A percentile compares a stretch with the other conserved stretches of the same genome.
Conservation (phyloP, 2,888 invertebrate genomes). For the Kuschelorhynchus macadamiae region DNA sequence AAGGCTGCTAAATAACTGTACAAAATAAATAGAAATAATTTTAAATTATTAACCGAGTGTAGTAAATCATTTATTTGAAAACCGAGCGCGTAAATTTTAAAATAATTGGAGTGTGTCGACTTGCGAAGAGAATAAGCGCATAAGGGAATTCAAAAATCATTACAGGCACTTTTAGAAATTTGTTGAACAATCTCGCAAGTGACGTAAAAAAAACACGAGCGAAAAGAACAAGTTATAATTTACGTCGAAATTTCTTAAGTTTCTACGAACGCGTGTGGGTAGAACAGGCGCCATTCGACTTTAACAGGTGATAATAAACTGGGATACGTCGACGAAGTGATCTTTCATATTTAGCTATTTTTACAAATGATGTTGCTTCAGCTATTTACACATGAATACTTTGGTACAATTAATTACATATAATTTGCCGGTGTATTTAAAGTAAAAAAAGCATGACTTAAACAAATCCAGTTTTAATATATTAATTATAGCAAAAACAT, state of each 20-base stretch:
- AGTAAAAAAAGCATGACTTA: too few relatives aligned
- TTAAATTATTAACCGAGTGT: background rate
- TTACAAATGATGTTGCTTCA: slow-evolving; percentile 55
- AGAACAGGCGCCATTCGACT: slow-evolving; percentile 63
- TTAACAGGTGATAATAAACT: slow-evolving; percentile 65
- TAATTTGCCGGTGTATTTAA: too few relatives aligned
- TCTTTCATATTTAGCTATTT: slow-evolving; percentile 60
- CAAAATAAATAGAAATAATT: too few relatives aligned
- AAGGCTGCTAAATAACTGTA: too few relatives aligned
- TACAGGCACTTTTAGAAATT: background rate
- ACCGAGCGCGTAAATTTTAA: background rate
- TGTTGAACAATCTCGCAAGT: slow-evolving; percentile 3
- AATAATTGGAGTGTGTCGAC: slow-evolving; percentile 1
- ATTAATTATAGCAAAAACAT: too few relatives aligned
- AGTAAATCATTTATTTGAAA: slow-evolving; percentile 1
- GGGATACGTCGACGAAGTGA: slow-evolving; percentile 60
- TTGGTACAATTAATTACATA: too few relatives aligned
- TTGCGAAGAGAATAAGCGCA: background rate
- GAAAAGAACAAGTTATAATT: slow-evolving; percentile 42
- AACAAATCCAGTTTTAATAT: too few relatives aligned
- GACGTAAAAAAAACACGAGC: background rate
- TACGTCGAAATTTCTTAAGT: slow-evolving; percentile 43
- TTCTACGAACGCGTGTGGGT: slow-evolving; percentile 61
- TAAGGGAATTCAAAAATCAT: slow-evolving; percentile 1
- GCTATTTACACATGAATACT: slow-evolving; percentile 22